Conservation (phyloP, 23 tunicate species). For the Trididemnum nubilum region DNA sequence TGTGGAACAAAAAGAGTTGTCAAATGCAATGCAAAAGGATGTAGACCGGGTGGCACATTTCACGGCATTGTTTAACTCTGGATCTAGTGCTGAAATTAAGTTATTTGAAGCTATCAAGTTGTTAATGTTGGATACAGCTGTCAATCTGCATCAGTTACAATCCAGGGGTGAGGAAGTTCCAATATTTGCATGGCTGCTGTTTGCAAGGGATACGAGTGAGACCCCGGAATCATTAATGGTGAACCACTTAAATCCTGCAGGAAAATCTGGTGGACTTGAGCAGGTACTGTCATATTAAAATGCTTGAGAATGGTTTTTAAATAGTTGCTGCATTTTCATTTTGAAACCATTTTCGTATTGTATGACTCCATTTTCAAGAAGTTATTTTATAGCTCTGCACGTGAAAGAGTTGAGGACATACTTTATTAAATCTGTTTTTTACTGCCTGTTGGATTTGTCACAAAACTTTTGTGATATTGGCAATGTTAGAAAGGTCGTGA, state of each 20-base stretch:
- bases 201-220: conserved; percentile 93
- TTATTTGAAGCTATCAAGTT: conserved; percentile 87
- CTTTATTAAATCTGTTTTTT: too few species aligned
- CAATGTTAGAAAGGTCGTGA: too few species aligned
- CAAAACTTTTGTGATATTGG: too few species aligned
- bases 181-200: conserved; percentile 72
- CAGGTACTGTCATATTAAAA: conserved; percentile 74
- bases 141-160: conserved; percentile 49
- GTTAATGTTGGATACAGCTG: conserved; percentile 72
- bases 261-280: conserved; percentile 87
- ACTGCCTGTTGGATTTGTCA: too few species aligned
- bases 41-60: conserved; percentile 51
- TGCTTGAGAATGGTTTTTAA: too few species aligned
- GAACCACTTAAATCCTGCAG: conserved; percentile 81
- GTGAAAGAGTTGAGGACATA: too few species aligned
- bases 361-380: too few species aligned
- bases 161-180: conserved; percentile 73
- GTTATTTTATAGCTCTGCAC: too few species aligned
- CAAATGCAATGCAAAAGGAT: conserved; percentile 39
- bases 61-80: conserved; percentile 63
- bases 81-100: conserved; percentile 58
- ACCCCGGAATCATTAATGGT: conserved; percentile 69
- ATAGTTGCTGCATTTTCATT: too few species aligned
- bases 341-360: too few species aligned
- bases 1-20: conserved; percentile 46